Base-by-base conservation (phyloP, 2,797 vertebrate species). In the Bryconaethiops microstoma region DNA sequence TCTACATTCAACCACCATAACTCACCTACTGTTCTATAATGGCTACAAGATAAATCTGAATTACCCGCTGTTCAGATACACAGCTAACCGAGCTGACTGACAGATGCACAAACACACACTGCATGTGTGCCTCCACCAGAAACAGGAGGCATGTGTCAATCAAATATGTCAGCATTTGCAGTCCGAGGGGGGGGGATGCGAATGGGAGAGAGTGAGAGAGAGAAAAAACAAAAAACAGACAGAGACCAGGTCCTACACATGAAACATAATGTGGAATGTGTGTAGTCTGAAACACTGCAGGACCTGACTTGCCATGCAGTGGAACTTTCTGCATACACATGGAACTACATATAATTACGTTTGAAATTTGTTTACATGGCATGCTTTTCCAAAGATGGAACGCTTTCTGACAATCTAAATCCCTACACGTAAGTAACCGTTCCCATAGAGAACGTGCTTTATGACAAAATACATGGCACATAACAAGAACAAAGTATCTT, bases 1-100 rank as follows among this genome's bases (percentile, higher is more conserved):
- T 82, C 81, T 45, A 79, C 64, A 77, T 82, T 71, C 57, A 72
- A 71, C 63, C 74, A 77, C 71, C 65, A 73, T 67, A 85, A 82
- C 79, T 79, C 83, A 75, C 76, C 80, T 76, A 82, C 76, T 74
- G 78, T 70, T 86, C 72, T 76, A 82, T 72, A 72, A 79, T 74
- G 76, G 78, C 60, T 64, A 79, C 48, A 76, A 84, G 76, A 85
- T 64, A 82, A 83, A 86, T 60, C 64, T 68, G 52, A 80, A 86
- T 85, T 85, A 79, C 74, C 82, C 59, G 84, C 39, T 71, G 76
- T 50, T 73, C 80, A 65, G 69, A 84, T 81, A 59, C 71, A 35
- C n/a, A 70, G 54, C 62, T 39, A 60, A 57, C 80, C 45, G n/a
- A 79, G 75, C 59, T 87, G 86, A 90, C 74, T 71, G 76, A 76